A percentile compares a stretch with the other conserved stretches of the same genome.
phyloP scores from a whole-genome alignment of 2,888 invertebrate genomes.

The Sinotaia quadrata region DNA sequence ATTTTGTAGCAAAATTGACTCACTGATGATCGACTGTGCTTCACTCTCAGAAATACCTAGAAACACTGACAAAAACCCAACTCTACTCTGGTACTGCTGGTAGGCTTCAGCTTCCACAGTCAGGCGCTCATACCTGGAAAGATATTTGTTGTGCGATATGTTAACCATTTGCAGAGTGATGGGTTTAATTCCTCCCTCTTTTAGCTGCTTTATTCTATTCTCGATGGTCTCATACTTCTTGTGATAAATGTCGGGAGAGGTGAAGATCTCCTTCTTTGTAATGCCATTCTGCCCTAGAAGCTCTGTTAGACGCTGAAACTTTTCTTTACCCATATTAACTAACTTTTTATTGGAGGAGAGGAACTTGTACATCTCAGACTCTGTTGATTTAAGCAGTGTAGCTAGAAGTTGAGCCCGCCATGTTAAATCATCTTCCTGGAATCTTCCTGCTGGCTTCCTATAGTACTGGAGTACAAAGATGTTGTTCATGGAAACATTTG shows the following conservation, averaged over 20 bases:
- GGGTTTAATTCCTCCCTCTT: slow-evolving; percentile 10
- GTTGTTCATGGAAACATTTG: not conserved
- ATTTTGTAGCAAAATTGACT: slow-evolving; percentile 17
- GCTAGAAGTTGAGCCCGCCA: slow-evolving; percentile 7
- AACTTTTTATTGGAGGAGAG: slow-evolving; percentile 3
- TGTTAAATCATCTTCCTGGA: slow-evolving; percentile 4
- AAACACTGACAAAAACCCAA: not conserved
- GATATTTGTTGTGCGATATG: slow-evolving; percentile 18
- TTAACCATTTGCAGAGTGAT: slow-evolving; percentile 18
- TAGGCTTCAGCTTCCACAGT: slow-evolving; percentile 14
- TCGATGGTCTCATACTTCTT: slow-evolving; percentile 17
- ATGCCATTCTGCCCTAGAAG: slow-evolving; percentile 22
- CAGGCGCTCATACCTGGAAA: slow-evolving; percentile 7
- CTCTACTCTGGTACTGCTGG: slow-evolving; percentile 4
- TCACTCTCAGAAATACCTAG: not conserved
- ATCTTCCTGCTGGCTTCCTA: not conserved
- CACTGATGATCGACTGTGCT: not conserved
- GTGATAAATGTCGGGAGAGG: slow-evolving; percentile 21
- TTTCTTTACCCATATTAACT: slow-evolving; percentile 15
- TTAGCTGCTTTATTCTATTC: slow-evolving; percentile 7
- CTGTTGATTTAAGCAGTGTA: not conserved
- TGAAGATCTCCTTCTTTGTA: slow-evolving; percentile 8
- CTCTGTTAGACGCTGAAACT: slow-evolving; percentile 6
- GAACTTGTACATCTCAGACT: slow-evolving; percentile 18
- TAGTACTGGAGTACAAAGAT: not conserved